phyloP scores from a whole-genome alignment of 2,888 invertebrate genomes.

The Alentia gelatinosa region DNA sequence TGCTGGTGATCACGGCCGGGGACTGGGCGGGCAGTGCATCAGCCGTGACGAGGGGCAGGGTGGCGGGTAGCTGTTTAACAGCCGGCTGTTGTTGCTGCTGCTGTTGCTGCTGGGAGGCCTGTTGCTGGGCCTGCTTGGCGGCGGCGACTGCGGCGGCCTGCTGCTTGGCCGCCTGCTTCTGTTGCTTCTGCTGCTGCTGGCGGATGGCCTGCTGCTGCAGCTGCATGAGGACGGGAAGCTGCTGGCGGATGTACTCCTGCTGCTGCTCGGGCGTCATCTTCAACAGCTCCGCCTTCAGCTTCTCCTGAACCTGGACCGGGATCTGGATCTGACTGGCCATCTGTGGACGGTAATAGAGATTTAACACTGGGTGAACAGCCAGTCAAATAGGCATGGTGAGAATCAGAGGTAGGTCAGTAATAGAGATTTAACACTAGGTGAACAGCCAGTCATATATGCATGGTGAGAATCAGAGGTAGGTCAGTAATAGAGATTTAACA shows the following conservation, averaged over 20 bases:
- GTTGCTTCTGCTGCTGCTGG: conserved; percentile 63
- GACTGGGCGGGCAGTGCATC: background rate
- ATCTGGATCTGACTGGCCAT: conserved; percentile 8
- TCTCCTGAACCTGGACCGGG: conserved; percentile 56
- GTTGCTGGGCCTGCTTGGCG: background rate
- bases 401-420: too few species aligned
- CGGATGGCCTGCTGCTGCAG: conserved; percentile 67
- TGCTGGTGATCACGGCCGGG: background rate
- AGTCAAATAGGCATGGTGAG: too few species aligned
- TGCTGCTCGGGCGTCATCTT: conserved; percentile 76
- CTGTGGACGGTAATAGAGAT: too few species aligned
- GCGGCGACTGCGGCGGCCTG: background rate
- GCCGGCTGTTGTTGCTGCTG: conserved; percentile 13
- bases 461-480: too few species aligned
- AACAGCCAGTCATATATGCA: too few species aligned
- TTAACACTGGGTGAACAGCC: too few species aligned
- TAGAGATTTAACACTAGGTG: too few species aligned
- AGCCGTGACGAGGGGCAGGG: background rate
- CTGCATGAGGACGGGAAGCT: conserved; percentile 69
- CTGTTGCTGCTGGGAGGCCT: background rate
- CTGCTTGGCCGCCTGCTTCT: conserved; percentile 9
- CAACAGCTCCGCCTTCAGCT: conserved; percentile 71
- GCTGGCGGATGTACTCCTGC: conserved; percentile 73
- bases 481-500: too few species aligned
- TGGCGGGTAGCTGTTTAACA: background rate